phyloP scores from a whole-genome alignment of 2,113 vertebrate species.

The Lycocorax pyrrhopterus region DNA sequence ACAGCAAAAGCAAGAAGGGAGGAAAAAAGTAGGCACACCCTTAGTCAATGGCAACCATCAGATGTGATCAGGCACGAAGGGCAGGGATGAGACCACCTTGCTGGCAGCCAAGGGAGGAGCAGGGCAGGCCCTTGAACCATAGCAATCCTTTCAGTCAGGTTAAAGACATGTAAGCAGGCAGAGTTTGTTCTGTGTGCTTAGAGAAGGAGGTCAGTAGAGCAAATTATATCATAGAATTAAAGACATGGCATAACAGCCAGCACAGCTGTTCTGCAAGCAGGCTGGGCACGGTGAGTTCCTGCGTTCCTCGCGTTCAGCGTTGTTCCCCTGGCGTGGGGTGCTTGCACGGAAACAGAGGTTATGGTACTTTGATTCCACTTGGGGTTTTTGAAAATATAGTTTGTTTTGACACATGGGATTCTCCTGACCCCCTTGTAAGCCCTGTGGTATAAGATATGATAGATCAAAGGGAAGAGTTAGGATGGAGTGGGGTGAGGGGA shows the following conservation, averaged over 20 bases:
- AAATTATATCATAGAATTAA: neutral
- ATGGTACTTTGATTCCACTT: accelerated
- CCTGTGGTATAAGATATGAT: neutral
- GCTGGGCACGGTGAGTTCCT: neutral
- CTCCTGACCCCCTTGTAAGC: neutral
- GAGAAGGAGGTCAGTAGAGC: neutral
- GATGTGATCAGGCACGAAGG: neutral
- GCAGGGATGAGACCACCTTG: neutral
- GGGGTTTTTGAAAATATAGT: neutral
- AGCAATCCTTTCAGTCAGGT: neutral
- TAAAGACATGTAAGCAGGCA: neutral
- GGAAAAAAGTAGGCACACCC: neutral
- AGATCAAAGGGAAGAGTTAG: neutral
- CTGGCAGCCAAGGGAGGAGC: neutral
- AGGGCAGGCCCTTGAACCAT: neutral
- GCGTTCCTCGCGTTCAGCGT: neutral
- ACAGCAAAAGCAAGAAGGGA: neutral
- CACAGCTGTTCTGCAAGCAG: neutral
- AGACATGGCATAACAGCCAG: neutral
- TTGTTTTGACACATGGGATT: constrained; percentile 4
- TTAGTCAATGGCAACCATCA: neutral
- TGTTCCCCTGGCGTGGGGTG: neutral
- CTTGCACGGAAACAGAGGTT: neutral
- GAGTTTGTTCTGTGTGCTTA: neutral
- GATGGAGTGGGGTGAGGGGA: neutral